Evolutionary conservation across 2,888 invertebrate genomes (phyloP), one percentile per base, ranked within the genome.

Genomic region (Macaria notata): DNA sequence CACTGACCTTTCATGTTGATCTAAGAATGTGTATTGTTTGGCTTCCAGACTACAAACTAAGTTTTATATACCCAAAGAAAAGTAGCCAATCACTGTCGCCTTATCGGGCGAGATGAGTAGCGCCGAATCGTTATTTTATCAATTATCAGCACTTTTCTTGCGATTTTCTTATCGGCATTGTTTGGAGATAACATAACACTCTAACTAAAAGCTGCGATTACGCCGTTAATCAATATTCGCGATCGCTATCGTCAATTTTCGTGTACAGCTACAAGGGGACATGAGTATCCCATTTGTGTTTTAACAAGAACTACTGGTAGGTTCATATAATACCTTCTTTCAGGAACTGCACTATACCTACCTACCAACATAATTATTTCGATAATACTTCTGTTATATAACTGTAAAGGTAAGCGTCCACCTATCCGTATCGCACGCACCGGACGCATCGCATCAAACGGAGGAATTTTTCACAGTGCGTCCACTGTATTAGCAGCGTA

Each of bases 1-100:
- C 46, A 60, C 58, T 49, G 61, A 71, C 71, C 71, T 71, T 64
- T 66, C 71, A 71, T 71, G 31, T 33, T 65, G 62, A 56, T 55
- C 29, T 60, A 59, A 41, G 19, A 54, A 48, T 59, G 45, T 43
- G 19, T 49, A 65, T 61, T 64, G 57, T 54, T 59, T 6, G 8
- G 36, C 33, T 54, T 54, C 41, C 45, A 41, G 46, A 29, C 59
- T 46, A 9, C 36, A 44, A 49, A 55, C 45, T 56, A 53, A 46
- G 36, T 61, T 46, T 46, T 69, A 61, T 70, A 69, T 69, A 66
- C 59, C 45, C 8, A 4, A 7, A 46, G 43, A 49, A 46, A 48
- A 54, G 46, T 56, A 46, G 39, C 46, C 49, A 56, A 62, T 62
- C 57, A 42, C 41, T 46, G 43, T 57, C 19, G 46, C 7, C 58